Percentiles rank a stretch among this genome's conserved stretches.
phyloP scores from a whole-genome alignment of 2,113 vertebrate genomes.

The Ardeotis arabs region DNA sequence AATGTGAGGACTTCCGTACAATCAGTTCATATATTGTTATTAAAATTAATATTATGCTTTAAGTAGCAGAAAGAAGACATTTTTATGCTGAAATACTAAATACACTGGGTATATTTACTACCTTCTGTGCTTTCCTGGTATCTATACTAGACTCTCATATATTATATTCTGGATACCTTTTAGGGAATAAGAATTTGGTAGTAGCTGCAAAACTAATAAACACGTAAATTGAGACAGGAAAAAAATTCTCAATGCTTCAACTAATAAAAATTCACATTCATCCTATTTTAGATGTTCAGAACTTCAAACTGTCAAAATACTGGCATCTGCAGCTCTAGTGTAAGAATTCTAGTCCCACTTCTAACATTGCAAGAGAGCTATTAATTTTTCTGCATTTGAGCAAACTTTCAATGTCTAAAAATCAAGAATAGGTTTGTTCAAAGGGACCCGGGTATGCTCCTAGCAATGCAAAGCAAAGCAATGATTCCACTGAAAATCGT shows the following conservation, averaged over 20 bases:
- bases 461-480: neutral
- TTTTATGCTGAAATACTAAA: neutral
- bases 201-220: neutral
- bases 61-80: neutral
- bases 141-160: neutral
- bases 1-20: neutral
- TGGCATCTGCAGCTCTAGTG: neutral
- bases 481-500: neutral
- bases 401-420: neutral
- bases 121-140: neutral
- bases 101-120: neutral
- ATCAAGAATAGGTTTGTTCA: neutral
- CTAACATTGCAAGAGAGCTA: neutral
- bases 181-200: neutral
- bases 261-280: neutral
- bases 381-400: neutral
- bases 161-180: neutral
- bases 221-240: neutral
- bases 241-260: neutral
- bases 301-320: neutral
- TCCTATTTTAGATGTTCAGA: neutral
- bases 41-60: neutral
- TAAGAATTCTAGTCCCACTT: neutral
- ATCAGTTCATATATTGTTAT: neutral
- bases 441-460: neutral